These are phyloP conservation scores for Tamandua tetradactyla DNA, from an alignment of 2,797 vertebrate genomes.

Conservation along the genomic window DNA sequence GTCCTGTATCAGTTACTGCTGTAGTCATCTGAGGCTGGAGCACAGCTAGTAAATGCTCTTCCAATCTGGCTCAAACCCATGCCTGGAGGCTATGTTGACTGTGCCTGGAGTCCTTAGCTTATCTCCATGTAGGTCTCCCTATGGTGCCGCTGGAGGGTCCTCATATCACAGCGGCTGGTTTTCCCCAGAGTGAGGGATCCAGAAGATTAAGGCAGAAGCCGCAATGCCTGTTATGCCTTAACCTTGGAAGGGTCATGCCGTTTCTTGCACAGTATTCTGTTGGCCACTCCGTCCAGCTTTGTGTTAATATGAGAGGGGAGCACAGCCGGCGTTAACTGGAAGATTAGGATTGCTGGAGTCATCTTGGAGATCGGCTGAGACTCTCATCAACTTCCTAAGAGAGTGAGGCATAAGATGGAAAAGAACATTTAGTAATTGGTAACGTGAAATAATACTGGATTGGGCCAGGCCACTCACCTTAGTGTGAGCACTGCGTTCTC, in stretches of 20 bases:
- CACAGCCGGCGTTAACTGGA: background rate
- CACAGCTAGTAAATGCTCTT: background rate
- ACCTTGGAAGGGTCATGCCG: background rate
- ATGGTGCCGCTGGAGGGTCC: background rate
- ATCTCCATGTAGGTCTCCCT: background rate
- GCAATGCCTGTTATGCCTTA: background rate
- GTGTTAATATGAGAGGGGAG: background rate
- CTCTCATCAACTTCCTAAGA: background rate
- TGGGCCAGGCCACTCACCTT: background rate
- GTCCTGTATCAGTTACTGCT: background rate
- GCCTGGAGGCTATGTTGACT: background rate
- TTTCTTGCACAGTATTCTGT: background rate
- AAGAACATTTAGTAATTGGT: background rate
- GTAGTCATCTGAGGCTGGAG: background rate
- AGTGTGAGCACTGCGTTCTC: background rate
- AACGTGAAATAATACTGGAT: background rate
- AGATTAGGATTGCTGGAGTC: background rate
- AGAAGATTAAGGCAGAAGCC: background rate
- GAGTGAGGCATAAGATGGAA: background rate
- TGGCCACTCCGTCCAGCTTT: background rate
- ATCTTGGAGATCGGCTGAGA: background rate
- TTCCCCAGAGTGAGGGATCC: background rate
- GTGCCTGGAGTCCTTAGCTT: background rate
- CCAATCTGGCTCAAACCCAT: accelerated
- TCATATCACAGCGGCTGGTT: background rate